These are phyloP conservation scores for Tetragonisca angustula DNA, from an alignment of 2,888 invertebrate genomes.

Conservation along the genomic window DNA sequence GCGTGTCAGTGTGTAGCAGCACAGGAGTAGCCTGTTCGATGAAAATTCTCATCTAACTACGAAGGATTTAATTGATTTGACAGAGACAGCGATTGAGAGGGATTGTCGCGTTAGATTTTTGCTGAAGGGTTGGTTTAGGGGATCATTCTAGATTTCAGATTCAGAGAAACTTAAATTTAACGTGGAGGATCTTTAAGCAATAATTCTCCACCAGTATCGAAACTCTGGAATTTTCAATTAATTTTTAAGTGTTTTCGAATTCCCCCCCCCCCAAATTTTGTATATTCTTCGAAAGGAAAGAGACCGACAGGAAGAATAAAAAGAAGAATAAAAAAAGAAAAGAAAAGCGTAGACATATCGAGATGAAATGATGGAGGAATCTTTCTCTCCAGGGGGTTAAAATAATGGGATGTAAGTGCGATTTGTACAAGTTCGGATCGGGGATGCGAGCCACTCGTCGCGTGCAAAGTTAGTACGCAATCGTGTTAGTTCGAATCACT, in stretches of 20 bases:
- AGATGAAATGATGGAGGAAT: too few relatives aligned
- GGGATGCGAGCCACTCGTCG: constrained; percentile 52
- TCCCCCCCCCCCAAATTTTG: not conserved
- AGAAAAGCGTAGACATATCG: not conserved
- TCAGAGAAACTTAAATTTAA: too few relatives aligned
- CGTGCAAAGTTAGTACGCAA: constrained; percentile 79
- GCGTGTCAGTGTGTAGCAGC: not conserved
- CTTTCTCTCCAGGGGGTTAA: constrained; percentile 1
- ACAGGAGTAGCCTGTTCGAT: constrained; percentile 8
- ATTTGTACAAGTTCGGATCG: constrained; percentile 56
- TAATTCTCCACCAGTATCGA: too few relatives aligned
- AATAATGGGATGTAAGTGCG: constrained; percentile 51
- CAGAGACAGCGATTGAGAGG: not conserved
- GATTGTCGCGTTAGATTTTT: not conserved
- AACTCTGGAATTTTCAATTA: too few relatives aligned
- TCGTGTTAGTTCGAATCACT: constrained; percentile 79
- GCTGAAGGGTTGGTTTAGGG: too few relatives aligned
- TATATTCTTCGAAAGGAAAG: not conserved
- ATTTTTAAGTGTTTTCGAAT: not conserved
- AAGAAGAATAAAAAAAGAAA: not conserved
- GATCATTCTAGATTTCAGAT: too few relatives aligned
- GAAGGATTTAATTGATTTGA: constrained; percentile 21
- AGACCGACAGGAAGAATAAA: not conserved
- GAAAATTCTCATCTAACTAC: constrained; percentile 9
- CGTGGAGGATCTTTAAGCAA: too few relatives aligned